Evolutionary conservation across 1,140 invertebrate species (phyloP).

Genomic region (Ctenoplectra terminalis): DNA sequence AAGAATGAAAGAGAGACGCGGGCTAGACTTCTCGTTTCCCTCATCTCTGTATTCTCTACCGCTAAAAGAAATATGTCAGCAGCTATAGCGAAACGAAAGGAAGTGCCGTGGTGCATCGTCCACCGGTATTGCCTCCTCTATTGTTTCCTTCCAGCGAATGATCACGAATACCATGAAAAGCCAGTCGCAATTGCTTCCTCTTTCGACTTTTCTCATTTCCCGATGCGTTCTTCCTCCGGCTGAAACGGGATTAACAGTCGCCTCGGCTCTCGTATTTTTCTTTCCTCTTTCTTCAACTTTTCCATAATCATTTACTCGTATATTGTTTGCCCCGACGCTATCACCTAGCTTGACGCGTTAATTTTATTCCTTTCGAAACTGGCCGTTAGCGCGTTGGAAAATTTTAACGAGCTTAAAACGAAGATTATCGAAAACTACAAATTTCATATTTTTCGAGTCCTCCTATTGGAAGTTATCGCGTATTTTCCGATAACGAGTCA

Average conservation of each 20-base stretch:
- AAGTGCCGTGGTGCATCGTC: neutral
- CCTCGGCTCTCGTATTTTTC: neutral
- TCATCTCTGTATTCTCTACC: neutral
- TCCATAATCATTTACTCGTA: too few species aligned
- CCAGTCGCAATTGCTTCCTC: conserved; percentile 35
- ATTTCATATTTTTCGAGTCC: too few species aligned
- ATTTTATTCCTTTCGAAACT: neutral
- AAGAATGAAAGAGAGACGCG: neutral
- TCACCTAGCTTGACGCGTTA: neutral
- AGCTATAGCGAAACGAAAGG: neutral
- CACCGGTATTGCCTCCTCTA: conserved; percentile 32
- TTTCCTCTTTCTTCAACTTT: neutral
- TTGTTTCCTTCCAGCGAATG: conserved; percentile 46
- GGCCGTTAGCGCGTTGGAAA: too few species aligned
- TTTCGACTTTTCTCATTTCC: conserved; percentile 32
- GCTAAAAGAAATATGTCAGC: conserved; percentile 40
- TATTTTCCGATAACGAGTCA: neutral
- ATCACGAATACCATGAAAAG: conserved; percentile 50
- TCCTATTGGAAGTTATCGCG: neutral
- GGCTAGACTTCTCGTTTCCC: conserved; percentile 23
- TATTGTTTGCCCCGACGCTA: neutral
- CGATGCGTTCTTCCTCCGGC: conserved; percentile 5
- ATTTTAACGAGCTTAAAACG: neutral
- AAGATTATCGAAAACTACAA: neutral
- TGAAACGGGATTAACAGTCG: conserved; percentile 13